phyloP scores from a whole-genome alignment of 2,797 vertebrate species.

The Pristis pectinata region DNA sequence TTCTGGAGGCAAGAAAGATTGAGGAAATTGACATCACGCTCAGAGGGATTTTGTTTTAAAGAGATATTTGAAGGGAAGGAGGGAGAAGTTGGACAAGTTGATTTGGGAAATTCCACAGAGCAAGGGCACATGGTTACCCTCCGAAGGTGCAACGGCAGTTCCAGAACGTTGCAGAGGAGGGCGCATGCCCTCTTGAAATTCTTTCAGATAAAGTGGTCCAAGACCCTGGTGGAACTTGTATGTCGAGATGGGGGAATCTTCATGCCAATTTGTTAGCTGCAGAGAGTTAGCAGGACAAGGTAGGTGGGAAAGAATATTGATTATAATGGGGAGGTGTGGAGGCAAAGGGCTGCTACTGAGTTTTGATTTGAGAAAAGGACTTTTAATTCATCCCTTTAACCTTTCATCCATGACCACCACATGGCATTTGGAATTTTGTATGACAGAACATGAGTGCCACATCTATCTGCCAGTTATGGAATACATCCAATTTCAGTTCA shows the following conservation, averaged over 20 bases:
- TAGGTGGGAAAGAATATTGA: not conserved
- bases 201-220: not conserved
- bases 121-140: not conserved
- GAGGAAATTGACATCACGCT: not conserved
- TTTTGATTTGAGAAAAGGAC: too few species aligned
- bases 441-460: too few species aligned
- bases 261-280: not conserved
- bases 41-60: not conserved
- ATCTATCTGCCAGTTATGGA: not conserved
- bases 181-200: not conserved
- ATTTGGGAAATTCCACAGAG: not conserved
- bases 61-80: not conserved
- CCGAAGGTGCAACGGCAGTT: not conserved
- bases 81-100: too few species aligned
- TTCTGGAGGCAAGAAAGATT: not conserved
- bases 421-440: too few species aligned
- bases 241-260: not conserved
- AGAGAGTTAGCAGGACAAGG: not conserved
- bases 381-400: too few species aligned
- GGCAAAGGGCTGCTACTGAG: too few species aligned
- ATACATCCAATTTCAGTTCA: not conserved
- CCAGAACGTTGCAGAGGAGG: not conserved
- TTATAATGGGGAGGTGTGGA: too few species aligned
- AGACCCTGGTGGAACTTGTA: not conserved
- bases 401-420: too few species aligned